These are phyloP conservation scores for Hypanus sabinus DNA, from an alignment of 2,113 vertebrate species.

Conservation along the genomic window DNA sequence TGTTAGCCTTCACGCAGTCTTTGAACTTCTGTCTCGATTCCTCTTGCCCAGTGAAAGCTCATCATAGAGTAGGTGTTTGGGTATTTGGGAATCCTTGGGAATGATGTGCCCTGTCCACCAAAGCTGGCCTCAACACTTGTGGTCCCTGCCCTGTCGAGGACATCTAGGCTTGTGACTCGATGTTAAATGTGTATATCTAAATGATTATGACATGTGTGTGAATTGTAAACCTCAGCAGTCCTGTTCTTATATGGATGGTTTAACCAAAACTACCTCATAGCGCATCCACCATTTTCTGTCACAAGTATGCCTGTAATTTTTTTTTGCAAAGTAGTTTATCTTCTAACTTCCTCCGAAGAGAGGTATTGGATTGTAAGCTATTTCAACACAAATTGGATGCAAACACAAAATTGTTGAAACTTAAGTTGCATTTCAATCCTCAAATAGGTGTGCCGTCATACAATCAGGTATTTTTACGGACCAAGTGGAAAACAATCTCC, in stretches of 20 bases:
- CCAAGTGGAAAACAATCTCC: not conserved
- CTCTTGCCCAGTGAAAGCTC: no score
- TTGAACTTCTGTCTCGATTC: no score
- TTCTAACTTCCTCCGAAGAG: constrained; percentile 19
- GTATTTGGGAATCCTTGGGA: no score
- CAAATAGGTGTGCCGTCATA: not conserved
- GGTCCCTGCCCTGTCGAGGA: no score
- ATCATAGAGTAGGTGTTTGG: no score
- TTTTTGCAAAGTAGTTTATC: constrained; percentile 5
- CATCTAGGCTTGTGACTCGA: no score
- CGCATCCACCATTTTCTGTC: not conserved
- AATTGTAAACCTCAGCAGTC: not conserved
- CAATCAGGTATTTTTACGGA: not conserved
- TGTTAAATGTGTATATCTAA: not conserved
- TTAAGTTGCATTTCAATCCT: not conserved
- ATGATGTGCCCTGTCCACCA: no score
- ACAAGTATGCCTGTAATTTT: not conserved
- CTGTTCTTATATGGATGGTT: not conserved
- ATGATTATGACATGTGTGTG: not conserved
- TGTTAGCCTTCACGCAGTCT: no score
- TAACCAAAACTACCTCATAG: not conserved
- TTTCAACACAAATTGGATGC: not conserved
- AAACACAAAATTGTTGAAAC: not conserved
- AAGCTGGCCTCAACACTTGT: no score
- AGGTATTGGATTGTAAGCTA: not conserved